Conservation (phyloP, 2,888 invertebrate species). For the Frankliniella fusca region DNA sequence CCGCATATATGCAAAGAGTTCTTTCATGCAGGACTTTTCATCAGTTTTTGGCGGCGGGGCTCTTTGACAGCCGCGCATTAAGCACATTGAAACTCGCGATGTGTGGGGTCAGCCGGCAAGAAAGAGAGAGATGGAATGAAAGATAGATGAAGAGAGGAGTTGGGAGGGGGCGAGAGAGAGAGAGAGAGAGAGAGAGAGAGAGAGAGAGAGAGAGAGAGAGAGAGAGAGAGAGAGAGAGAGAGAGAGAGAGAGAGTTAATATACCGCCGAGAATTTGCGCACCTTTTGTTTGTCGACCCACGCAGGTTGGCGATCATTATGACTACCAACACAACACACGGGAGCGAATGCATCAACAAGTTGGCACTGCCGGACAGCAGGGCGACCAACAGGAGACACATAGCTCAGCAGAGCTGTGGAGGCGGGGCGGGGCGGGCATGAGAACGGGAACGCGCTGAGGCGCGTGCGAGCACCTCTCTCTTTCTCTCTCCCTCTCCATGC, state of each 20-base stretch:
- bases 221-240: constrained; percentile 1
- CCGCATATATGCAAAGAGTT: background rate
- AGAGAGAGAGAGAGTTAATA: background rate
- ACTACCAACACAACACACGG: too few species aligned
- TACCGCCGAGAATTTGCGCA: background rate
- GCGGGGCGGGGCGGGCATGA: too few species aligned
- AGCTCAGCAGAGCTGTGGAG: too few species aligned
- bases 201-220: constrained; percentile 1
- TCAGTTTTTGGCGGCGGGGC: background rate
- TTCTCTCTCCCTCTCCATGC: too few species aligned
- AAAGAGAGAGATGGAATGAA: background rate
- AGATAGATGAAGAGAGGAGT: background rate
- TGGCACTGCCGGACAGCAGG: too few species aligned
- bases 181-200: background rate
- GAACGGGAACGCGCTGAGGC: too few species aligned
- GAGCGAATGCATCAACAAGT: too few species aligned
- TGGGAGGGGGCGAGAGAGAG: background rate
- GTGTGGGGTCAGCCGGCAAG: background rate
- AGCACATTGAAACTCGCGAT: background rate
- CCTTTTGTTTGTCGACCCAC: too few species aligned
- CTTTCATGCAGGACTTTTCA: too few species aligned
- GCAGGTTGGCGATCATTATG: too few species aligned
- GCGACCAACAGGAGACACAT: too few species aligned
- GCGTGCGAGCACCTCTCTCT: too few species aligned
- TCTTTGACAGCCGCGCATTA: background rate